phyloP scores from a whole-genome alignment of 1,140 invertebrate species.

The Propsilocerus akamusi region DNA sequence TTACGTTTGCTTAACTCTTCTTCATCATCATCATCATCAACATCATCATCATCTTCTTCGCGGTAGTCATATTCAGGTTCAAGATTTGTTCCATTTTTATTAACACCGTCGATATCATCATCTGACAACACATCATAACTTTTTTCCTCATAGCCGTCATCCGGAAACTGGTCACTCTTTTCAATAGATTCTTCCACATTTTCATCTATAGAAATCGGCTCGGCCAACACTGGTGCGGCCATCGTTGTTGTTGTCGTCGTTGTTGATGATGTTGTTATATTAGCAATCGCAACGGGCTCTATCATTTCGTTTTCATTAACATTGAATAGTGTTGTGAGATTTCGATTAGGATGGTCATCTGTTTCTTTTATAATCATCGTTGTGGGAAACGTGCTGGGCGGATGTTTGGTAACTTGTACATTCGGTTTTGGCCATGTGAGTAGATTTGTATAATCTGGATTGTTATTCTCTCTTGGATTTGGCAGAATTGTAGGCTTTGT shows the following conservation, averaged over 20 bases:
- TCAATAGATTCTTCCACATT: background rate
- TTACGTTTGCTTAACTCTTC: slow-evolving; percentile 2
- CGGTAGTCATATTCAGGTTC: background rate
- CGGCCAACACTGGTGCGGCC: background rate
- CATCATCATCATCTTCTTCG: background rate
- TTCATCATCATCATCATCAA: background rate
- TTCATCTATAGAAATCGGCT: background rate
- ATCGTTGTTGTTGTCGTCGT: background rate
- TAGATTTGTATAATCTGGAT: slow-evolving; percentile 3
- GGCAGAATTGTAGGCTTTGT: background rate
- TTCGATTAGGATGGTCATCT: background rate
- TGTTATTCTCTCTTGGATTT: slow-evolving; percentile 5
- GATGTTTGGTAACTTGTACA: background rate
- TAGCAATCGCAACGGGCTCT: background rate
- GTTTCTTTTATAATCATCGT: background rate
- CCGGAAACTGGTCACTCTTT: background rate
- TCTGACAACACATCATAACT: no score
- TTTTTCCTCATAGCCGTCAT: background rate
- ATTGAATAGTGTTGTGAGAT: background rate
- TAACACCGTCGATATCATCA: no score
- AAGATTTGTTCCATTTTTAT: background rate
- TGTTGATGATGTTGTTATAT: background rate
- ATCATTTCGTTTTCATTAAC: background rate
- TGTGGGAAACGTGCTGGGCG: background rate
- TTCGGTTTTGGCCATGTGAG: background rate